Base-by-base conservation (phyloP, 2,797 vertebrate genomes). In the Phylloscopus collybita region DNA sequence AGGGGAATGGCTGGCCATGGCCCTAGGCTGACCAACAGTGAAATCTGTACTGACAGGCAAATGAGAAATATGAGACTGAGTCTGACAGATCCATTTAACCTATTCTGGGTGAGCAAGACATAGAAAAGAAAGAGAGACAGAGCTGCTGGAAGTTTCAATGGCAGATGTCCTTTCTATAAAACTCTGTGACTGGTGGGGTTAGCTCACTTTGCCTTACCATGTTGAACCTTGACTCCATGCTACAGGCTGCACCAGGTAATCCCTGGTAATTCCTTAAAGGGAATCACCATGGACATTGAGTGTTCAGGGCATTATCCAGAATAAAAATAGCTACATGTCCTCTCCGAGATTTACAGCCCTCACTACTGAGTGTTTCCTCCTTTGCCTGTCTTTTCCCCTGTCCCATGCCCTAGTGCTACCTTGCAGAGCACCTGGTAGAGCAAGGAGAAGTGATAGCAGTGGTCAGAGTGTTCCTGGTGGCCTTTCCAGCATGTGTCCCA, bases 71-170 rank as follows among this genome's bases (percentile, higher is more conserved):
- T 27, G 47, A 88, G 60, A 42, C 16, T 69, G 54, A 76, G 30
- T 47, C 67, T 85, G 82, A 73, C 72, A 88, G 59, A 73, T 25
- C 38, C 22, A 22, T 76, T 92, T 90, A 94, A 34, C 42, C 71
- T 61, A 2, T 34, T 53, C 9, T 69, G 54, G 7, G 22, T 54
- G 11, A 89, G 34, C 38, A 69, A 79, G 71, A 76, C 6, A 8
- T 9, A 23, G 5, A 61, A 56, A 89, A 54, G 29, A 88, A 80
- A 76, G 25, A 26, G 61, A 56, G 42, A 60, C 29, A 84, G 54
- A 84, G 62, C 45, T 89, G 62, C 47, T 54, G 15, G 27, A 89
- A 61, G 26, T 57, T 17, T 62, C 29, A 95, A 74, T 56, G 30
- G 38, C n/a, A 75, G 56, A 66, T 40, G 29, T 51, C 30, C 26